Conservation (phyloP, 2,888 invertebrate species). For the Brachypalpus laphriformis region DNA sequence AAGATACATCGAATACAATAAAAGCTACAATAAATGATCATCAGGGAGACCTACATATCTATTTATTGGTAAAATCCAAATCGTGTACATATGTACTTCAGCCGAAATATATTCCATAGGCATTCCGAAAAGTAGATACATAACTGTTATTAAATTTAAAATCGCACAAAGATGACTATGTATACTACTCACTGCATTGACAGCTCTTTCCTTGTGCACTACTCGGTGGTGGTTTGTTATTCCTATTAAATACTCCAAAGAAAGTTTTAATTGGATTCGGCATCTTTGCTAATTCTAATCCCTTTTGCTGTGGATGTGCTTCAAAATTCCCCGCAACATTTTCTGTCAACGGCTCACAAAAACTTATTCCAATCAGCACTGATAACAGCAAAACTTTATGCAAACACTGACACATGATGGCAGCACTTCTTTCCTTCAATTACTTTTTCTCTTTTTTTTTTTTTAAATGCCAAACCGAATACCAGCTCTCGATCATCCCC, state of each 20-base stretch:
- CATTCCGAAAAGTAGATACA: no score
- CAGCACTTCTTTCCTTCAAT: conserved; percentile 17
- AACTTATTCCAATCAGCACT: conserved; percentile 43
- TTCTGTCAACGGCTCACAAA: conserved; percentile 20
- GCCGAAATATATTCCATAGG: no score
- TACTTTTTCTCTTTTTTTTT: neutral
- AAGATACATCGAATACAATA: no score
- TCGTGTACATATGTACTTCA: no score
- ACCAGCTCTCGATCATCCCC: conserved; percentile 47
- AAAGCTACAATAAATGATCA: no score
- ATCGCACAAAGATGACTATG: no score
- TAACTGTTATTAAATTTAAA: neutral
- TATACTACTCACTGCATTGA: conserved; percentile 51
- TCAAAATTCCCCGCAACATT: conserved; percentile 50
- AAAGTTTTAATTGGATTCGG: conserved; percentile 84
- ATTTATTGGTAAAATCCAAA: no score
- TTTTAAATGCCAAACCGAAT: conserved; percentile 9
- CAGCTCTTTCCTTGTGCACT: conserved; percentile 15
- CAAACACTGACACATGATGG: conserved; percentile 57
- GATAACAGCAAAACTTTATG: conserved; percentile 43
- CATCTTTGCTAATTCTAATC: conserved; percentile 76
- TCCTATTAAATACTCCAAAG: conserved; percentile 87
- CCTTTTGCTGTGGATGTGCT: conserved; percentile 50
- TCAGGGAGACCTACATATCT: no score
- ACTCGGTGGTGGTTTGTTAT: conserved; percentile 82